These are phyloP conservation scores for Muntiacus muntjak DNA, from an alignment of 2,113 vertebrate genomes.

Conservation along the genomic window DNA sequence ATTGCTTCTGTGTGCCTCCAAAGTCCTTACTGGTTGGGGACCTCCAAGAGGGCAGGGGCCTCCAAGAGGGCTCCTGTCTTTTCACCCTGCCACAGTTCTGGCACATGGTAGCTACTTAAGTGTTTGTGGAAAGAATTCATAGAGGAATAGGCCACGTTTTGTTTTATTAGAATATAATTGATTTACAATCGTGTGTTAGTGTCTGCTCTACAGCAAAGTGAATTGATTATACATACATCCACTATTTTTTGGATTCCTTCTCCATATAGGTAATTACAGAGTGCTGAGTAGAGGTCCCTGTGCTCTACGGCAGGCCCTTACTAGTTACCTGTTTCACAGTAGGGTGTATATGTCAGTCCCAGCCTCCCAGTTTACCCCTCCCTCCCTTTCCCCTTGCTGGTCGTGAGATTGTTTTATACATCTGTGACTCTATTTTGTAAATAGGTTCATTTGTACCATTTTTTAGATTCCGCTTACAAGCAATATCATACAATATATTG, in stretches of 20 bases:
- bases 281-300: neutral
- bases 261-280: neutral
- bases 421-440: neutral
- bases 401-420: neutral
- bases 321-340: neutral
- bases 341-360: neutral
- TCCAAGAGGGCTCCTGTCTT: neutral
- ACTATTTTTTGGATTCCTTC: neutral
- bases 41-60: neutral
- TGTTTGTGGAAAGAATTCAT: neutral
- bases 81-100: neutral
- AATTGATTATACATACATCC: neutral
- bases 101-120: neutral
- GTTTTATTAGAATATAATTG: neutral
- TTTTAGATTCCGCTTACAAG: neutral
- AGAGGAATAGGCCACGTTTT: neutral
- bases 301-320: neutral
- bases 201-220: neutral
- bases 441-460: neutral
- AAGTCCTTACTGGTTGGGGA: neutral
- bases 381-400: neutral
- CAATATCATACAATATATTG: neutral
- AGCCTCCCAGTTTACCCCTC: neutral
- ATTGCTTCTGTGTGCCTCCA: neutral
- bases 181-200: neutral